Base-by-base conservation (phyloP, 2,888 invertebrate genomes). In the Choreutis nemorana region DNA sequence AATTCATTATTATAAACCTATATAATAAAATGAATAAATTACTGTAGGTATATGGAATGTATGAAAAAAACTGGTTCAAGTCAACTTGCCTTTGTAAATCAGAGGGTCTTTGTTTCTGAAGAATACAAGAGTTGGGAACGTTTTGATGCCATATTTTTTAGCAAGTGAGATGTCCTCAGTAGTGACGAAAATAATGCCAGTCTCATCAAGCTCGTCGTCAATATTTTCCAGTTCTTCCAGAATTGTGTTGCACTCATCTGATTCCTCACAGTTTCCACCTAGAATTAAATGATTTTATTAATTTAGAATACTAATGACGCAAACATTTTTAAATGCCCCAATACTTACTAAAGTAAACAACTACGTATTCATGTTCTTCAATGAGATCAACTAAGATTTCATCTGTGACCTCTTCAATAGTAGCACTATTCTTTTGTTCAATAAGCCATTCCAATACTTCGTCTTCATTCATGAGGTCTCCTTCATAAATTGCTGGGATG, bases 381-480 rank as follows among this genome's bases (percentile, higher is more conserved):
- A 95, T 91, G 14, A 95, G 81, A 49, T 90, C 89, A 35, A 83
- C 82, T 14, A 95, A 70, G 47, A 95, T 94, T 75, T 94, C 94
- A 60, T 94, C 94, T 3, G 94, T 94, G 22, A 95, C 93, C 75
- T 94, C 94, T 72, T 95, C 95, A 47, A 95, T 95, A 3, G 94
- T 95, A 5, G 94, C 94, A 1, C 89, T 87, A 52, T 87, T 88
- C 65, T 94, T 93, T 55, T 94, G 94, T 44, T 92, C 85, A 39
- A 94, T 83, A 1, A 91, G 68, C 94, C 94, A 94, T 44, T 89
- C 86, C n/a, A 94, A 70, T 3, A 94, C 93, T 75, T 93, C 91
- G 32, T 94, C 91, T 66, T 94, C 94, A 53, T 94, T 93, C 82
- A 92, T 87, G 1, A 94, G 81, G 65, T 94, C 94, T 13, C 94